phyloP scores from a whole-genome alignment of 2,888 invertebrate genomes.

The Cantharis lateralis region DNA sequence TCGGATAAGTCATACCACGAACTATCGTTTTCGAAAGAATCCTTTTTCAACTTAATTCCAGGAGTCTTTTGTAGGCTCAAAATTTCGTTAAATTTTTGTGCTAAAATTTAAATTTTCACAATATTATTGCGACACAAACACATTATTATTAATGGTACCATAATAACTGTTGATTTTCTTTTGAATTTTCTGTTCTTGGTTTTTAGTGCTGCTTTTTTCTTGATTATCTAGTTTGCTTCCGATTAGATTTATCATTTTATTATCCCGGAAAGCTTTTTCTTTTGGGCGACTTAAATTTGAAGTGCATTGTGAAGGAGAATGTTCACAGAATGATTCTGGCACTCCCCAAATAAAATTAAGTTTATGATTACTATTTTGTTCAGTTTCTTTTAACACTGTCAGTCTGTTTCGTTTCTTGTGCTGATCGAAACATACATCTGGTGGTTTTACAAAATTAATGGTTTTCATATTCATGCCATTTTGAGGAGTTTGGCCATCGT shows the following conservation, averaged over 20 bases:
- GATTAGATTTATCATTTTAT: not conserved
- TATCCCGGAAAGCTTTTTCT: not conserved
- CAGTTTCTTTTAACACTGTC: not conserved
- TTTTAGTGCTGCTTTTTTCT: not conserved
- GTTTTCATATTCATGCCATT: not conserved
- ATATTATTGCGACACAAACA: not conserved
- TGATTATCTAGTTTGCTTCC: not conserved
- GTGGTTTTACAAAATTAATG: not conserved
- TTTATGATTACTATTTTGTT: not conserved
- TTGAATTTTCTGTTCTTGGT: not conserved
- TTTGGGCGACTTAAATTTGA: not conserved
- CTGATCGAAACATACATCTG: not conserved
- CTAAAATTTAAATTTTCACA: not conserved
- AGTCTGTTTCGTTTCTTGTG: not conserved
- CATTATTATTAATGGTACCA: not conserved
- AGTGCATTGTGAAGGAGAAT: not conserved
- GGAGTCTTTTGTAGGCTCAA: not conserved
- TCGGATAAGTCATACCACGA: slow-evolving; percentile 36
- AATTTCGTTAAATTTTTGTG: not conserved
- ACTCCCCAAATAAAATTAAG: not conserved
- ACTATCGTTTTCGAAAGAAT: slow-evolving; percentile 24
- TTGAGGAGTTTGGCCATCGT: not conserved
- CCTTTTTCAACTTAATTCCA: not conserved
- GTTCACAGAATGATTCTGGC: not conserved
- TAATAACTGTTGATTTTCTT: not conserved